These are phyloP conservation scores for Gambusia holbrooki DNA, from an alignment of 2,113 vertebrate genomes.

Conservation along the genomic window DNA sequence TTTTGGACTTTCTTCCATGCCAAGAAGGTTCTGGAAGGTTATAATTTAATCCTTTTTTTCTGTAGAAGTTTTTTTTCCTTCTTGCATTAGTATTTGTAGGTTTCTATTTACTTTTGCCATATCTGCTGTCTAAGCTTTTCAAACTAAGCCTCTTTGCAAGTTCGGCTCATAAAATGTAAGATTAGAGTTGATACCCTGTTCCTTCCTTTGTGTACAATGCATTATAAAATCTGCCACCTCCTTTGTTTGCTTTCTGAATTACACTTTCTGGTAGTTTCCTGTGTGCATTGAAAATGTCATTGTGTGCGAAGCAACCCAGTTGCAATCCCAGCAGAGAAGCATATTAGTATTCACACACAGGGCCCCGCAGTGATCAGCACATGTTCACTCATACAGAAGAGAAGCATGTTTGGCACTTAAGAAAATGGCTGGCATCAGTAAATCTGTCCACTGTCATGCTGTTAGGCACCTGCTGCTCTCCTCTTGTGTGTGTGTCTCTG, in stretches of 20 bases:
- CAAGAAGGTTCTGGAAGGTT: neutral
- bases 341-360: slow-evolving; percentile 67
- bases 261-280: slow-evolving; percentile 16
- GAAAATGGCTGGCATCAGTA: slow-evolving; percentile 40
- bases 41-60: neutral
- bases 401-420: slow-evolving; percentile 38
- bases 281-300: slow-evolving; percentile 10
- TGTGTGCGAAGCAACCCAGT: slow-evolving; percentile 57
- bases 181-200: neutral
- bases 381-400: slow-evolving; percentile 45
- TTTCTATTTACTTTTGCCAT: neutral
- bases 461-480: slow-evolving; percentile 24
- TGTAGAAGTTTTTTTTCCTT: neutral
- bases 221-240: neutral
- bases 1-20: neutral
- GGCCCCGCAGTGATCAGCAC: slow-evolving; percentile 60
- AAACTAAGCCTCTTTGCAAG: neutral
- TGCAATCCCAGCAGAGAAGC: slow-evolving; percentile 24
- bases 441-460: slow-evolving; percentile 41
- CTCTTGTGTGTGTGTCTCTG: neutral
- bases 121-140: neutral
- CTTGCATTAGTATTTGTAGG: neutral
- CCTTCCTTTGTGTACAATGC: neutral
- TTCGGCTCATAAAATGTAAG: neutral
- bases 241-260: slow-evolving; percentile 11